Base-by-base conservation (phyloP, 2,113 vertebrate genomes). In the Verasper variegatus region DNA sequence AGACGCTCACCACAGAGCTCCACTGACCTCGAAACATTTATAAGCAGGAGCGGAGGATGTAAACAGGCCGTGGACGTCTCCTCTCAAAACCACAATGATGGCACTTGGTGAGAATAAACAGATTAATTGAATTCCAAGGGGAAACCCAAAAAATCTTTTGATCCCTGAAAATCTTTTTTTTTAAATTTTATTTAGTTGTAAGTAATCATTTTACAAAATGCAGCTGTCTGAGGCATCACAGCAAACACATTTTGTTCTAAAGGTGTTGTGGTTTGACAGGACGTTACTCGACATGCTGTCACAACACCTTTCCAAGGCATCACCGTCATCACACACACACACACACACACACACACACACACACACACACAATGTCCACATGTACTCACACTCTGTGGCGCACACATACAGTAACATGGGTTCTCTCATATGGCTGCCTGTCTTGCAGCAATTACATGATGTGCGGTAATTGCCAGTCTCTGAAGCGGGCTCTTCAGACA, bases 381-480 rank as follows among this genome's bases (percentile, higher is more conserved):
- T 68, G 61, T 62, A 65, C 70, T 47, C 76, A 15, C 81, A 82
- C 81, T 80, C 79, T 27, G 60, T 52, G 51, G 88, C 57, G 57
- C 69, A 71, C 57, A 61, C 27, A 88, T 86, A 88, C 81, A 88
- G 84, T 83, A 86, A 86, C 89, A 85, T 71, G 78, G 80, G 86
- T 91, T 90, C 88, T 90, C 93, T 93, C 93, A 88, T 89, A 92
- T 86, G 93, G 90, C 93, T 92, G 92, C 91, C 93, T 92, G 94
- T 94, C 92, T 94, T 90, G 89, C 89, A 91, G 90, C 92, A 91
- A 93, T 94, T 94, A 91, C 94, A 93, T 93, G 92, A 94, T 92
- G 92, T 90, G 91, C 82, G 73, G 89, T 95, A 95, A 95, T 95
- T 95, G 94, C 92, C 88, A 88, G 91, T 93, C 93, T 94, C 94